A percentile compares a stretch with the other conserved stretches of the same genome.
phyloP scores from a whole-genome alignment of 2,888 invertebrate species.

The Callinectes sapidus region DNA sequence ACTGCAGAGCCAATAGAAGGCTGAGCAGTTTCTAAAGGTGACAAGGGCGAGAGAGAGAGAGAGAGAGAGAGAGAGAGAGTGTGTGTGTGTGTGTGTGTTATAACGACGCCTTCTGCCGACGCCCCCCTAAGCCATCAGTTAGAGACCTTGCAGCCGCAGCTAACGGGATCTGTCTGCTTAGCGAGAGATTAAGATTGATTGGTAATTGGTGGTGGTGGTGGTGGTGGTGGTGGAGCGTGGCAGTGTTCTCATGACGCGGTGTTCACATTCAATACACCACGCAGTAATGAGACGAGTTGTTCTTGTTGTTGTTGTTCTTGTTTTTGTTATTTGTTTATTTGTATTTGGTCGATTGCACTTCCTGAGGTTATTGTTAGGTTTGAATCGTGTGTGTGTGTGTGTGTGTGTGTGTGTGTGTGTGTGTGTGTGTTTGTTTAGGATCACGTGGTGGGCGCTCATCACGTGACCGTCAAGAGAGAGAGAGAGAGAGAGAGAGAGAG shows the following conservation, averaged over 20 bases:
- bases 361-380: too few relatives aligned
- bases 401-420: too few relatives aligned
- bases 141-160: not conserved
- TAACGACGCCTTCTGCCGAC: not conserved
- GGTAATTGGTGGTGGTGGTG: slow-evolving; percentile 15
- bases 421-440: too few relatives aligned
- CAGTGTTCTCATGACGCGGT: not conserved
- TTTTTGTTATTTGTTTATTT: too few relatives aligned
- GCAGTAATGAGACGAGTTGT: not conserved
- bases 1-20: not conserved
- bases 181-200: not conserved
- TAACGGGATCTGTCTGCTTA: slow-evolving; percentile 25
- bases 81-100: not conserved
- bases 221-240: not conserved
- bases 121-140: not conserved
- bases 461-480: not conserved
- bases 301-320: too few relatives aligned
- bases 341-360: too few relatives aligned
- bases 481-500: not conserved
- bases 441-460: too few relatives aligned
- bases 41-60: not conserved
- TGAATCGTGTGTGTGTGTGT: too few relatives aligned
- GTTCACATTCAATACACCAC: not conserved
- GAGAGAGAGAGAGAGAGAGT: not conserved
- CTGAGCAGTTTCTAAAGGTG: not conserved